Evolutionary conservation across 1,140 invertebrate species (phyloP).

Genomic region (Aphaenogaster rudis): DNA sequence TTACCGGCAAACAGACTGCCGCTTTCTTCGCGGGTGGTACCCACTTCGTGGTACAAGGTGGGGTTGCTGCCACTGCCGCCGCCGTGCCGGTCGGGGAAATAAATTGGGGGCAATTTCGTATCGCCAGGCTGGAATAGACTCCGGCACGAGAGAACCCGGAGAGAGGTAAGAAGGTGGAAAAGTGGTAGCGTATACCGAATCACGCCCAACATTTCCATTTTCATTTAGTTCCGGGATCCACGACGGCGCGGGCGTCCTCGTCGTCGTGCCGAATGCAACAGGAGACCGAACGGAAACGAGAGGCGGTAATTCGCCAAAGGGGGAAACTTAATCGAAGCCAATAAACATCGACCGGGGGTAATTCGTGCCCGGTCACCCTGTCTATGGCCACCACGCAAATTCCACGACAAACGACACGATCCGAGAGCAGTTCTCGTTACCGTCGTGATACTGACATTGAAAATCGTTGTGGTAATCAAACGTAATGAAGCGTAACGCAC

Average conservation of each 20-base stretch:
- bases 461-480: slow-evolving; percentile 21
- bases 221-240: slow-evolving; percentile 10
- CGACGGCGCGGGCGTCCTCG: neutral
- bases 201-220: slow-evolving; percentile 53
- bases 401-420: slow-evolving; percentile 30
- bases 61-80: slow-evolving; percentile 29
- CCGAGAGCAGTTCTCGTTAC: slow-evolving; percentile 24
- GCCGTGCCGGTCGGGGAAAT: slow-evolving; percentile 28
- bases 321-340: slow-evolving; percentile 52
- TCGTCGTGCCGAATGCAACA: slow-evolving; percentile 28
- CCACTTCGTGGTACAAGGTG: slow-evolving; percentile 51
- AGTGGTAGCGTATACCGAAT: slow-evolving; percentile 28
- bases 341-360: slow-evolving; percentile 38
- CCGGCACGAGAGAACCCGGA: slow-evolving; percentile 21
- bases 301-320: slow-evolving; percentile 47
- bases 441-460: slow-evolving; percentile 13
- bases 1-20: slow-evolving; percentile 58
- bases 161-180: slow-evolving; percentile 39
- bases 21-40: slow-evolving; percentile 52
- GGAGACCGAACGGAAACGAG: slow-evolving; percentile 30
- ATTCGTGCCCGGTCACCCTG: slow-evolving; percentile 28
- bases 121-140: slow-evolving; percentile 53
- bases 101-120: slow-evolving; percentile 60
- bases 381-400: slow-evolving; percentile 16
- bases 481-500: neutral